Evolutionary conservation across 2,797 vertebrate species (phyloP), one percentile per base, ranked within the genome.

Genomic region (Sebastes diploproa): DNA sequence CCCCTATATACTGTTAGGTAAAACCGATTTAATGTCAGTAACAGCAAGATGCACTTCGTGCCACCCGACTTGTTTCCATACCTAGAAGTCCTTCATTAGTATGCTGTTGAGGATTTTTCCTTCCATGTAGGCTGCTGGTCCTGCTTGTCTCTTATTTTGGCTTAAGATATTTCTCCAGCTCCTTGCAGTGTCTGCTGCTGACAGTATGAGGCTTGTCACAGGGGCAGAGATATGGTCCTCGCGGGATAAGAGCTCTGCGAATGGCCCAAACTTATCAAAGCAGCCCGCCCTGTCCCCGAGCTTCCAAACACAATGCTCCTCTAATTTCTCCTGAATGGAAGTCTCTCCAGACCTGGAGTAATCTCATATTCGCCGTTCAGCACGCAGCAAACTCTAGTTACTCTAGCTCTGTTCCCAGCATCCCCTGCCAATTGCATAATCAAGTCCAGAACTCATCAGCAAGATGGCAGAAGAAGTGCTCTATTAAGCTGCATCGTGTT

Each of bases 401-500:
- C 79, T 92, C 80, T 72, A 46, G 78, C 86, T 84, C 73, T 81
- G 77, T 77, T 87, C 83, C 84, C 78, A 80, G 59, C 86, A 68
- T 89, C 91, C 88, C 90, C 76, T 88, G 94, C 92, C 94, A 94
- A 92, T 93, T 92, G 90, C 90, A 93, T 94, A 93, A 94, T 93
- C 89, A 85, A 90, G 91, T 94, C 90, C 92, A 93, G 91, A 90
- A 92, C 89, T 94, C 91, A 93, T 93, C 92, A 91, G 90, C 86
- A 91, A 92, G 90, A 93, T 92, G 92, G 91, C 90, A 94, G 91
- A 91, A 93, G 88, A 92, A 94, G 91, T 87, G 91, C 90, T 94
- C 89, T 84, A 92, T 94, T 90, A 94, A 93, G 92, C 91, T 83
- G 89, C 91, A 92, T 91, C 88, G 80, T 89, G 89, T 92, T 91